phyloP scores from a whole-genome alignment of 2,888 invertebrate species.

The Tachystola acroxantha region DNA sequence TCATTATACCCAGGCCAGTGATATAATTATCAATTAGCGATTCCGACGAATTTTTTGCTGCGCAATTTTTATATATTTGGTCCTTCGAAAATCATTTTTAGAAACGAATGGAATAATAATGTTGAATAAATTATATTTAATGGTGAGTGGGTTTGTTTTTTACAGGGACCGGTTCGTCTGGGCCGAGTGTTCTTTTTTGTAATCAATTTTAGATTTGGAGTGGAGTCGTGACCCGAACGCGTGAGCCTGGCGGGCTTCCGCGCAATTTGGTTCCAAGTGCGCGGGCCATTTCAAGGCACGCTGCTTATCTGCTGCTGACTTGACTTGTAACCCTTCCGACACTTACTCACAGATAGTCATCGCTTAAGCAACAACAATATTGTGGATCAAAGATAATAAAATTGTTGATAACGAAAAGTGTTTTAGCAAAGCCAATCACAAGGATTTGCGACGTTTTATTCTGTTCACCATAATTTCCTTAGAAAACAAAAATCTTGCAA shows the following conservation, averaged over 20 bases:
- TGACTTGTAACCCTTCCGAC: conserved; percentile 2
- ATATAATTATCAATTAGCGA: conserved; percentile 38
- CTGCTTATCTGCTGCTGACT: neutral
- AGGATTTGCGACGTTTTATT: no score
- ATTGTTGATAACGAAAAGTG: no score
- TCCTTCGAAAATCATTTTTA: conserved; percentile 40
- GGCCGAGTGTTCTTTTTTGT: conserved; percentile 44
- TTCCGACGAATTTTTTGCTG: conserved; percentile 28
- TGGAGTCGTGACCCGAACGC: conserved; percentile 61
- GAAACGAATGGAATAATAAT: conserved; percentile 48
- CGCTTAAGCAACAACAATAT: no score
- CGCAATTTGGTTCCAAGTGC: conserved; percentile 32
- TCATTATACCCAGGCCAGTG: conserved; percentile 24
- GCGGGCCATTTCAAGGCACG: conserved; percentile 16
- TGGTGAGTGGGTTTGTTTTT: conserved; percentile 53
- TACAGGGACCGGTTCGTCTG: conserved; percentile 31
- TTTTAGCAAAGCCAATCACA: no score
- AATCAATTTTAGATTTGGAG: conserved; percentile 70
- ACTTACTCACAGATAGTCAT: conserved; percentile 3
- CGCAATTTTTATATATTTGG: conserved; percentile 22
- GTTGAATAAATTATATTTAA: conserved; percentile 65
- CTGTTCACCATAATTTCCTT: neutral
- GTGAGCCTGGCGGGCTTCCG: conserved; percentile 53
- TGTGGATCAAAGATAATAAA: no score
- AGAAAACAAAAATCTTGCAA: conserved; percentile 21